Conservation (phyloP, 2,888 invertebrate genomes). For the Erpobdella octoculata region DNA sequence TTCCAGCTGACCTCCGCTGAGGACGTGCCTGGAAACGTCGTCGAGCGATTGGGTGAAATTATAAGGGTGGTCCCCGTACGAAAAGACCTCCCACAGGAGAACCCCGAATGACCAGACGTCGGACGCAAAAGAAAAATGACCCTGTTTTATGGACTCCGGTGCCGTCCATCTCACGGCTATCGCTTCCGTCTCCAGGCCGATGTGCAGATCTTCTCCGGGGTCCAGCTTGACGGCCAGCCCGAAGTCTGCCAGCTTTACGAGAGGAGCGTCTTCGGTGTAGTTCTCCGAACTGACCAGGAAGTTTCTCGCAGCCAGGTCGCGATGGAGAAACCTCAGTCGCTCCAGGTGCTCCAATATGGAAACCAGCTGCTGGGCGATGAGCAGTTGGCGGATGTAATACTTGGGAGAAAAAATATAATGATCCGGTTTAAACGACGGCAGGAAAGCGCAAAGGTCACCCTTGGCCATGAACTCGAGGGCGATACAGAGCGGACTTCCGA, state of each 20-base stretch:
- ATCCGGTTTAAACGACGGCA: constrained; percentile 78
- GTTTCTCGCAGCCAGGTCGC: constrained; percentile 90
- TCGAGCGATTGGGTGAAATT: neutral
- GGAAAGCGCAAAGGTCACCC: constrained; percentile 90
- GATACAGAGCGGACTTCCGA: constrained; percentile 83
- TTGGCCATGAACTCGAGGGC: constrained; percentile 90
- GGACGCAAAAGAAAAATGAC: constrained; percentile 91
- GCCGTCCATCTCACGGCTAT: constrained; percentile 97
- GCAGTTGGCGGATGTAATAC: constrained; percentile 65
- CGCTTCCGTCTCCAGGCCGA: constrained; percentile 87
- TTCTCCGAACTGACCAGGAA: constrained; percentile 65
- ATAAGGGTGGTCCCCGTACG: constrained; percentile 92
- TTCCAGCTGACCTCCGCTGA: neutral
- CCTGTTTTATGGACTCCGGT: constrained; percentile 93
- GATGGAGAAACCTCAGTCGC: constrained; percentile 86
- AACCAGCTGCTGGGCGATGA: constrained; percentile 64
- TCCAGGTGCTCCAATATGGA: constrained; percentile 57
- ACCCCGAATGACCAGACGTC: constrained; percentile 99
- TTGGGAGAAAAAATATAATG: constrained; percentile 54
- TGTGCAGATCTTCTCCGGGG: constrained; percentile 84
- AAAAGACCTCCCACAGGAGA: constrained; percentile 96
- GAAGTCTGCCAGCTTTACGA: constrained; percentile 95
- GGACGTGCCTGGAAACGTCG: constrained; percentile 12
- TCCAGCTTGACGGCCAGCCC: constrained; percentile 81
- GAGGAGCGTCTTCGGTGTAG: constrained; percentile 64